Evolutionary conservation across 2,888 invertebrate genomes (phyloP).

Genomic region (Mallateleia sp.): DNA sequence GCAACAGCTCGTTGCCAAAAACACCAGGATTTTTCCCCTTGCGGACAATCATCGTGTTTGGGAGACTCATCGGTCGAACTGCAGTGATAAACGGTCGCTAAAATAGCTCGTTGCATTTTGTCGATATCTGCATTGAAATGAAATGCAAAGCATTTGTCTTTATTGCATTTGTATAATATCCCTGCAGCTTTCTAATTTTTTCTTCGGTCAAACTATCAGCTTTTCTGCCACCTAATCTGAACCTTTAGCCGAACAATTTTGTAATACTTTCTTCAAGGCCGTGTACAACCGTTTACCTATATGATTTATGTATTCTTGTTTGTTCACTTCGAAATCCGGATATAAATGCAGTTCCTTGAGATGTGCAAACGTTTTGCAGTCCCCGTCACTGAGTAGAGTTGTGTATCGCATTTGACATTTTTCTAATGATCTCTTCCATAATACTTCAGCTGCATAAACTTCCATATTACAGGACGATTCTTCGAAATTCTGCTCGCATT

Average conservation of each 20-base stretch:
- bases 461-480: constrained; percentile 42
- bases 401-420: constrained; percentile 42
- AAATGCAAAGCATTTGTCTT: constrained; percentile 35
- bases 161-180: constrained; percentile 59
- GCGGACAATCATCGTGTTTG: constrained; percentile 19
- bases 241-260: too few species aligned
- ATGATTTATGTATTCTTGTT: too few species aligned
- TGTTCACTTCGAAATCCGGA: too few species aligned
- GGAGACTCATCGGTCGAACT: constrained; percentile 22
- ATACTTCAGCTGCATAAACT: constrained; percentile 28
- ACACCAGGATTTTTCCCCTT: constrained; percentile 4
- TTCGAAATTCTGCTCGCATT: constrained; percentile 30
- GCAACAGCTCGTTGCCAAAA: too few species aligned
- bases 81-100: constrained; percentile 33
- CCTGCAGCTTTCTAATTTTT: constrained; percentile 18
- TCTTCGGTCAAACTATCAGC: constrained; percentile 15
- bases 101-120: constrained; percentile 67
- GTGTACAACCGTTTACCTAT: too few species aligned
- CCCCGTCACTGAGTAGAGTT: too few species aligned
- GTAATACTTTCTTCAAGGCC: too few species aligned
- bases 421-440: constrained; percentile 36
- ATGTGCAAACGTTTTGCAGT: too few species aligned
- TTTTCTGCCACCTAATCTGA: constrained; percentile 17
- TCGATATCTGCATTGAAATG: constrained; percentile 33
- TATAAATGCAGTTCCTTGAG: too few species aligned